Percentiles rank a stretch among this genome's conserved stretches.
Evolutionary conservation across 2,888 invertebrate species (phyloP).

Genomic region (Ligdia adustata): DNA sequence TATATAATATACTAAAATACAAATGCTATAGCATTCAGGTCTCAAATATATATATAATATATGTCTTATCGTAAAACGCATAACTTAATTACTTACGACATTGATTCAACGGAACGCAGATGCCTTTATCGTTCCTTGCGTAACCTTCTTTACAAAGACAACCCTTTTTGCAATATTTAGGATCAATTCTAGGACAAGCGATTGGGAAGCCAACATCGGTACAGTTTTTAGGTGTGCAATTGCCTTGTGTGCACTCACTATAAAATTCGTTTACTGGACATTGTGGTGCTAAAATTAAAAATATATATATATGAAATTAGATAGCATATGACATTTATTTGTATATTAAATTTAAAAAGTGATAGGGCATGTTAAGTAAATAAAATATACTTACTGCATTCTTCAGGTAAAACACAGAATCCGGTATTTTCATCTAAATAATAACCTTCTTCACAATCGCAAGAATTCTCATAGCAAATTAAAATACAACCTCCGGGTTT

Average conservation of each 20-base stretch:
- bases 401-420: conserved; percentile 38
- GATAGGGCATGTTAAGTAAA: neutral
- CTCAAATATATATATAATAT: too few relatives aligned
- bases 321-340: too few relatives aligned
- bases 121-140: conserved; percentile 36
- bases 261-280: conserved; percentile 1
- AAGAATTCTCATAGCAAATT: conserved; percentile 25
- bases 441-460: conserved; percentile 42
- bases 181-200: conserved; percentile 17
- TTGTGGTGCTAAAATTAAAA: conserved; percentile 12
- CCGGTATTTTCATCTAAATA: conserved; percentile 34
- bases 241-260: neutral
- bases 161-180: conserved; percentile 9
- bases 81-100: conserved; percentile 22
- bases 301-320: too few relatives aligned
- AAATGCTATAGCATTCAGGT: too few relatives aligned
- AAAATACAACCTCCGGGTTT: conserved; percentile 19
- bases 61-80: neutral
- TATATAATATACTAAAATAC: too few relatives aligned
- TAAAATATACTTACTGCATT: conserved; percentile 39
- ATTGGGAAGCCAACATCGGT: conserved; percentile 25
- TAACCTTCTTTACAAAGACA: conserved; percentile 36
- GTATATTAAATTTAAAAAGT: too few relatives aligned
- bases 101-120: conserved; percentile 37
- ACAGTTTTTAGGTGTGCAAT: conserved; percentile 26